Evolutionary conservation across 1,140 invertebrate species (phyloP), one percentile per base, ranked within the genome.

Genomic region (Holcopasites calliopsidis): DNA sequence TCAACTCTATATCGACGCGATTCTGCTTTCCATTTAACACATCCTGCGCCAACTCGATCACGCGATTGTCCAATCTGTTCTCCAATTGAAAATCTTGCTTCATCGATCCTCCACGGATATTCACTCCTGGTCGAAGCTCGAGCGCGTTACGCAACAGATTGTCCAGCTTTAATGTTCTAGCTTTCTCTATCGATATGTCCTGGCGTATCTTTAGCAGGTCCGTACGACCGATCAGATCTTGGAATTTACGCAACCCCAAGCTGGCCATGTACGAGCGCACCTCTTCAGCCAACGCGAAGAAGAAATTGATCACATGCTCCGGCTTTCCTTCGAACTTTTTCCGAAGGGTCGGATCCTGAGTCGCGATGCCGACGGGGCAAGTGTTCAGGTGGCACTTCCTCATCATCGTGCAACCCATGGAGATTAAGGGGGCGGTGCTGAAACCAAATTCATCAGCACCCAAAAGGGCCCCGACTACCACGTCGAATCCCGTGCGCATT

Each of bases 371-470:
- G 64, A 99, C 99, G 0, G 99, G 99, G 87, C 99, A 99, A 31
- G 99, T 99, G 91, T 99, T 99, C 70, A 99, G 92, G 91, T 99
- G 99, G 90, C 99, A 99, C 90, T 99, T 99, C 62, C 99, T 93
- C 99, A 99, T 99, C 99, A 99, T 99, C 8, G 98, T 99, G 88
- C 99, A 99, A 11, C 99, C 96, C 91, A 99, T 95, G 0, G 97
- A 97, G 90, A 99, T 99, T 49, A 99, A 92, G 0, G 99, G 98
- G 6, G 98, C 98, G 16, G 99, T 99, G 88, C 97, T 98, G 89
- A 99, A 98, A n/a, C 98, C 99, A 92, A 99, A 98, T 92, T 99
- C 98, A 92, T 99, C 99, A 13, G 99, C 99, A 52, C 99, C 99
- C 4, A 99, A 92, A 54, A 99, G 88, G 6, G 97, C 98, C 18